These are phyloP conservation scores for Protobothrops mucrosquamatus DNA, from an alignment of 2,113 vertebrate genomes.

Conservation along the genomic window DNA sequence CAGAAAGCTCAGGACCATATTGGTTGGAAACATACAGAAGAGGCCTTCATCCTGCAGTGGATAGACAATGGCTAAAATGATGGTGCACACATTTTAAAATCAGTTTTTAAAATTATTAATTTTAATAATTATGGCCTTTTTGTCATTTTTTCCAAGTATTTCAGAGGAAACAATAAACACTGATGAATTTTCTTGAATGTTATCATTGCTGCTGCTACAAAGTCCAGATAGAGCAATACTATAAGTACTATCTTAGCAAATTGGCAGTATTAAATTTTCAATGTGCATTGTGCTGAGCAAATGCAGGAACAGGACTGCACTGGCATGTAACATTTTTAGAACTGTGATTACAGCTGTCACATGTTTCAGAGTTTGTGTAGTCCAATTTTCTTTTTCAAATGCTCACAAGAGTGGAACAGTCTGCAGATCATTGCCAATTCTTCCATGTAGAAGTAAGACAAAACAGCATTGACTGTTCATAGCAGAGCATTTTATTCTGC, in stretches of 20 bases:
- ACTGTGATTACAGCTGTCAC: background rate
- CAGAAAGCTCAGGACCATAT: too few relatives aligned
- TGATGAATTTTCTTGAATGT: background rate
- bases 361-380: background rate
- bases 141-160: background rate
- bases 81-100: background rate
- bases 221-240: background rate
- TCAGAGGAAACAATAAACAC: background rate
- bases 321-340: background rate
- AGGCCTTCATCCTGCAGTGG: too few relatives aligned
- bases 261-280: background rate
- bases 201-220: background rate
- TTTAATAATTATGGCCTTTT: background rate
- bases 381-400: background rate
- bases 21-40: too few relatives aligned
- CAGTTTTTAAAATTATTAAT: background rate
- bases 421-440: background rate
- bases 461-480: background rate
- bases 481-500: background rate
- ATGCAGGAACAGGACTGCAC: background rate
- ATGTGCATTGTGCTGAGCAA: background rate
- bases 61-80: too few relatives aligned
- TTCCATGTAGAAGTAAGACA: background rate
- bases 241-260: background rate
- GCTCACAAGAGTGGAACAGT: background rate